Percentiles rank a stretch among this genome's conserved stretches.
These are phyloP conservation scores for Scortum barcoo DNA, from an alignment of 2,113 vertebrate genomes.

Conservation along the genomic window DNA sequence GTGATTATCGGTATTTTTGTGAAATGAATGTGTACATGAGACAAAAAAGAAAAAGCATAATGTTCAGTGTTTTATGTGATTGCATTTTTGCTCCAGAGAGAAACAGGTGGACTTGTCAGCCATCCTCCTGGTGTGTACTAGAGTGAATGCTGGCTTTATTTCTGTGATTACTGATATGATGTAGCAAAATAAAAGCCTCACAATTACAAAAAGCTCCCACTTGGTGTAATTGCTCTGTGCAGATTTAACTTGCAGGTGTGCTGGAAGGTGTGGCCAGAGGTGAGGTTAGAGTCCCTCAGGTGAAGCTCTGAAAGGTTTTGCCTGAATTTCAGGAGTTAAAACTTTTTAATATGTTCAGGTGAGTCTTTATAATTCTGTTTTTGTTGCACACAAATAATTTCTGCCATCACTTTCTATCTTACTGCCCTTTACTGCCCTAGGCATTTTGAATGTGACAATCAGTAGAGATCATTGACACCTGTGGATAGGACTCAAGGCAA, in stretches of 20 bases:
- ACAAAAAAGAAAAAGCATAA: neutral
- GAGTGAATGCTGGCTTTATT: neutral
- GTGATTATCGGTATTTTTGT: neutral
- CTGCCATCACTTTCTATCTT: neutral
- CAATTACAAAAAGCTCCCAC: neutral
- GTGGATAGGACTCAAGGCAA: neutral
- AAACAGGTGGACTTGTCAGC: conserved; percentile 43
- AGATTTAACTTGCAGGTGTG: conserved; percentile 60
- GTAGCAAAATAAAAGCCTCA: conserved; percentile 52
- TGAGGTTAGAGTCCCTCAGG: neutral
- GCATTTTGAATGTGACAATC: neutral
- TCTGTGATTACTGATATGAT: conserved; percentile 21
- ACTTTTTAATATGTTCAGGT: conserved; percentile 50
- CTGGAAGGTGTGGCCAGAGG: conserved; percentile 50
- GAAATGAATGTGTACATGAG: neutral
- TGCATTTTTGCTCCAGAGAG: conserved; percentile 32
- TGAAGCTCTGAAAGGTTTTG: conserved; percentile 24
- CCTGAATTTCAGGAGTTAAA: neutral
- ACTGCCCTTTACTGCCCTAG: neutral
- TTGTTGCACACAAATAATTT: neutral
- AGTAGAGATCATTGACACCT: conserved; percentile 30
- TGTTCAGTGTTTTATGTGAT: neutral
- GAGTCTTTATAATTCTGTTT: conserved; percentile 5
- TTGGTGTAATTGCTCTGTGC: conserved; percentile 15
- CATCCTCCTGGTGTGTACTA: conserved; percentile 34